phyloP scores from a whole-genome alignment of 2,113 vertebrate genomes.

The Marcusenius ussheri region DNA sequence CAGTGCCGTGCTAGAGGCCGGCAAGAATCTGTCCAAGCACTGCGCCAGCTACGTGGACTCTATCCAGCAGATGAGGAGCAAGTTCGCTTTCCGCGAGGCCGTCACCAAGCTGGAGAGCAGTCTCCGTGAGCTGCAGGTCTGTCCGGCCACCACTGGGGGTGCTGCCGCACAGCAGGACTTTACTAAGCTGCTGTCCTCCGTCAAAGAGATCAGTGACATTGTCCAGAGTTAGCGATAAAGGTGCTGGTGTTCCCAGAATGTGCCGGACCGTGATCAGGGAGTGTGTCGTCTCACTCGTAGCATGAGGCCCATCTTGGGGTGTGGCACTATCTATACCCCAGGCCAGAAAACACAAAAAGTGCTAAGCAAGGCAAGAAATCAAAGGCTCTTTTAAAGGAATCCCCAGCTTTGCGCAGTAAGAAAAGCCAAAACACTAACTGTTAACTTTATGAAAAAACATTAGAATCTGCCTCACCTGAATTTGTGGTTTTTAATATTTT shows the following conservation, averaged over 20 bases:
- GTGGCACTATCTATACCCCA: background rate
- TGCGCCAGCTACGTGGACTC: slow-evolving; percentile 91
- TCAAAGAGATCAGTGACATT: slow-evolving; percentile 96
- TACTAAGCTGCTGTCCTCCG: slow-evolving; percentile 86
- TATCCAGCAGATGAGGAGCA: slow-evolving; percentile 97
- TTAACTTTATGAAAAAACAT: background rate
- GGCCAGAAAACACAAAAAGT: background rate
- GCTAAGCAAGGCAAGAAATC: background rate
- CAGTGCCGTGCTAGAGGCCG: slow-evolving; percentile 85
- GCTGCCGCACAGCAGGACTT: slow-evolving; percentile 83
- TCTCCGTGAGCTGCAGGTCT: slow-evolving; percentile 92
- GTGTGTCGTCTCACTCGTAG: background rate
- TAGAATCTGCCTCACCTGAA: background rate
- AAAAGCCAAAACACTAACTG: slow-evolving; percentile 6
- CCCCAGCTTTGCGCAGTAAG: slow-evolving; percentile 6
- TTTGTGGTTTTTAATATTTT: background rate
- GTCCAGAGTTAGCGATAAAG: slow-evolving; percentile 90
- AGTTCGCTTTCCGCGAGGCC: slow-evolving; percentile 93
- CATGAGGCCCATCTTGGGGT: background rate
- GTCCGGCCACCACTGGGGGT: slow-evolving; percentile 74
- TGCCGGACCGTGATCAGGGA: background rate
- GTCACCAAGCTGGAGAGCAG: slow-evolving; percentile 94
- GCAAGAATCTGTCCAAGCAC: slow-evolving; percentile 92
- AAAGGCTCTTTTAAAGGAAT: slow-evolving; percentile 44
- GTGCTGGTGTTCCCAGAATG: background rate